Conservation (phyloP, 2,797 vertebrate genomes). For the Bovichtus variegatus region DNA sequence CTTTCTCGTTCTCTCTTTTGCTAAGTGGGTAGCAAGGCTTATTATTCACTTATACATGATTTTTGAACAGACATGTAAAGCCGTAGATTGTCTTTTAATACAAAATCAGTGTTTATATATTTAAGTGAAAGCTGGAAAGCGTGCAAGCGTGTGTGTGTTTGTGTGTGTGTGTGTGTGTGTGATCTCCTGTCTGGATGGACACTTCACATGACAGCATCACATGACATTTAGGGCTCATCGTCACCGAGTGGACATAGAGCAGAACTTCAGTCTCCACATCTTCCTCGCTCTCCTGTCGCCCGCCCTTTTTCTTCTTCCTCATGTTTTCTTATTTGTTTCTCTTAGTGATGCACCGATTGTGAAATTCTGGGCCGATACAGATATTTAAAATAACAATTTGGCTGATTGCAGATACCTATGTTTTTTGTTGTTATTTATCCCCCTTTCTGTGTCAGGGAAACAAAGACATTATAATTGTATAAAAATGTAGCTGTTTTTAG, state of each 20-base stretch:
- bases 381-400: no score
- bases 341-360: no score
- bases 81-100: neutral
- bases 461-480: no score
- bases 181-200: constrained; percentile 69
- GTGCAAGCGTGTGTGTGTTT: neutral
- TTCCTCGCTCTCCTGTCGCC: neutral
- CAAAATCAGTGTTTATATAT: neutral
- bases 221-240: constrained; percentile 55
- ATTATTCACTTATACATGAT: neutral
- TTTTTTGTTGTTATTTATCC: no score
- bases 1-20: neutral
- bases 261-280: neutral
- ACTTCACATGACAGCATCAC: constrained; percentile 66
- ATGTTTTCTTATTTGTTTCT: neutral
- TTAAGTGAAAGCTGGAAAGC: neutral
- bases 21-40: neutral
- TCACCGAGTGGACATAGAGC: constrained; percentile 33
- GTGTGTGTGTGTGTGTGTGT: neutral
- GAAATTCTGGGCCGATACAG: no score
- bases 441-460: no score
- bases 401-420: no score
- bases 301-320: neutral
- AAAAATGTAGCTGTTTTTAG: no score
- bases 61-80: neutral